phyloP scores from a whole-genome alignment of 1,140 invertebrate genomes.

The Drosophila virilis region DNA sequence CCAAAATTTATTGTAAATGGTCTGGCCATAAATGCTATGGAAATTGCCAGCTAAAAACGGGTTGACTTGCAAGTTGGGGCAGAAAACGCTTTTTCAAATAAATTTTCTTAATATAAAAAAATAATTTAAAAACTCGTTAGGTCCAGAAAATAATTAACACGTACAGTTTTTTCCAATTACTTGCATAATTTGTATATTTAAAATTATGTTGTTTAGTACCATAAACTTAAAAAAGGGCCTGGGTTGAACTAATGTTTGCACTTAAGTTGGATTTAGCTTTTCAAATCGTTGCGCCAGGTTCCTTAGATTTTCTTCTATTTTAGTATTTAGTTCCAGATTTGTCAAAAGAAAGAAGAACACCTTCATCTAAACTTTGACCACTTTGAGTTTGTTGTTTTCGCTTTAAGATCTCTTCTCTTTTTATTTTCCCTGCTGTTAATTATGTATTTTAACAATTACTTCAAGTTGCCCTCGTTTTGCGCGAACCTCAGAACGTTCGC shows the following conservation, averaged over 20 bases:
- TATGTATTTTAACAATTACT: slow-evolving; percentile 8
- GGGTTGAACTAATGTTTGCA: too few species aligned
- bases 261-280: too few species aligned
- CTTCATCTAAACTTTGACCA: too few species aligned
- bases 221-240: too few species aligned
- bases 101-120: background rate
- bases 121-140: background rate
- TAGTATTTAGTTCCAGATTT: too few species aligned
- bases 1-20: slow-evolving; percentile 77
- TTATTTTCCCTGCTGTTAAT: slow-evolving; percentile 1
- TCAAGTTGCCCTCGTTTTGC: slow-evolving; percentile 21
- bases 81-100: background rate
- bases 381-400: background rate
- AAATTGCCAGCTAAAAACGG: slow-evolving; percentile 52
- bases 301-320: too few species aligned
- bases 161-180: too few species aligned
- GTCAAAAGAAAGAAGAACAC: too few species aligned
- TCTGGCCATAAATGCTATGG: slow-evolving; percentile 62
- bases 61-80: slow-evolving; percentile 24
- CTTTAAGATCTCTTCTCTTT: background rate
- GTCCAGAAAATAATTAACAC: too few species aligned
- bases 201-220: too few species aligned
- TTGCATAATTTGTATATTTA: too few species aligned
- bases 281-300: too few species aligned
- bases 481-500: slow-evolving; percentile 29